Base-by-base conservation (phyloP, 2,113 vertebrate genomes). In the Malaclemys terrapin region DNA sequence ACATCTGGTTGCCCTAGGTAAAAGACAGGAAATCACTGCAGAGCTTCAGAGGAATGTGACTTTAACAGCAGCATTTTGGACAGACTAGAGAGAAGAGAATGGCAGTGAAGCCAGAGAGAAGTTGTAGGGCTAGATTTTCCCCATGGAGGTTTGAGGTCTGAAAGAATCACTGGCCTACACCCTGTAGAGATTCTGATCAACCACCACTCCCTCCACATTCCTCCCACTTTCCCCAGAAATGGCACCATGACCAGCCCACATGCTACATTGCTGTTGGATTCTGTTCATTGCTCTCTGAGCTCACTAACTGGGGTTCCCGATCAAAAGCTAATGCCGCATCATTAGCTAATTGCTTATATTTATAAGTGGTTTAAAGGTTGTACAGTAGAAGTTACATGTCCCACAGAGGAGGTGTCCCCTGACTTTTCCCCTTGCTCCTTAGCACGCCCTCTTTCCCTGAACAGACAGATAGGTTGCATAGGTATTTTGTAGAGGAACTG, bases 301-400 rank as follows among this genome's bases (percentile, higher is more conserved):
- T 4, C 31, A 65, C 14, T 65, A n/a, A 16, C n/a, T 45, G 38
- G 5, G 10, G 10, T 75, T 75, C 19, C 72, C 12, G 38, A 42
- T 19, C 38, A 42, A 75, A 42, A 42, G 38, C 69, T 42, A 35
- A 35, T 62, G 29, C 59, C 5, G n/a, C 35, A 72, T n/a, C n/a
- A 75, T 42, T 75, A 75, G 20, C 35, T 24, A 75, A 42, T 75
- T 22, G n/a, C n/a, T 75, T 75, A 38, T 72, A 22, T 20, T 20
- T 72, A 38, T n/a, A 72, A 3, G 20, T 14, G 79, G 3, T 0
- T 0, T 2, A 29, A 56, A 6, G 47, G 45, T 22, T 93, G 14
- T 27, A 90, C 53, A 89, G 27, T 54, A 83, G 54, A 57, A 20
- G 9, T 75, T 35, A 3, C 29, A 81, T 7, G 10, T 17, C 24